Evolutionary conservation across 2,797 vertebrate species (phyloP).

Genomic region (Remorina albescens): DNA sequence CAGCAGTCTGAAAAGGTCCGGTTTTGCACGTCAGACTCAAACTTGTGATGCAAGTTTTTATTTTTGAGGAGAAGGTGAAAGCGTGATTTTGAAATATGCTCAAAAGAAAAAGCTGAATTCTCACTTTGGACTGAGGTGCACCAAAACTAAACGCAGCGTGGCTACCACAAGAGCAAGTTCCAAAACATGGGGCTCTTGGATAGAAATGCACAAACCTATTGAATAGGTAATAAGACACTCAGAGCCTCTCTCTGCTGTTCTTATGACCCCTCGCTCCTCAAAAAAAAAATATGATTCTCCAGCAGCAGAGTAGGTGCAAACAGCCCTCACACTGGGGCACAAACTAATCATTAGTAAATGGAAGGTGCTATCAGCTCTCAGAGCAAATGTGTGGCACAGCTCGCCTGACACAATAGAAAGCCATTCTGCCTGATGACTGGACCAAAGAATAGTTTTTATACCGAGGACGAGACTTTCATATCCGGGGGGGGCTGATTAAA

Average conservation of each 20-base stretch:
- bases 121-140: not conserved
- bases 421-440: constrained; percentile 36
- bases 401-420: constrained; percentile 44
- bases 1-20: too few relatives aligned
- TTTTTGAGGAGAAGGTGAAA: not conserved
- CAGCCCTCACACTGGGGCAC: constrained; percentile 45
- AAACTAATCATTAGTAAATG: constrained; percentile 66
- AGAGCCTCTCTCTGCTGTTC: constrained; percentile 39
- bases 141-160: constrained; percentile 9
- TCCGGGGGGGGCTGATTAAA: constrained; percentile 42
- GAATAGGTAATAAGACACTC: constrained; percentile 53
- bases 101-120: not conserved
- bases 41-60: not conserved
- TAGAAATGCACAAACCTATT: constrained; percentile 45
- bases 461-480: constrained; percentile 43
- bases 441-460: constrained; percentile 23
- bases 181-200: constrained; percentile 33
- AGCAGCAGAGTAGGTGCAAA: constrained; percentile 57
- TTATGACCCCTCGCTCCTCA: constrained; percentile 50
- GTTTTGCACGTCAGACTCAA: not conserved
- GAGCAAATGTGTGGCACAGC: constrained; percentile 48
- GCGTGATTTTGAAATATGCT: not conserved
- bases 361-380: constrained; percentile 60
- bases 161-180: constrained; percentile 20
- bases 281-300: constrained; percentile 58